These are phyloP conservation scores for Masnerella sp. DNA, from an alignment of 2,888 invertebrate genomes.

Conservation along the genomic window DNA sequence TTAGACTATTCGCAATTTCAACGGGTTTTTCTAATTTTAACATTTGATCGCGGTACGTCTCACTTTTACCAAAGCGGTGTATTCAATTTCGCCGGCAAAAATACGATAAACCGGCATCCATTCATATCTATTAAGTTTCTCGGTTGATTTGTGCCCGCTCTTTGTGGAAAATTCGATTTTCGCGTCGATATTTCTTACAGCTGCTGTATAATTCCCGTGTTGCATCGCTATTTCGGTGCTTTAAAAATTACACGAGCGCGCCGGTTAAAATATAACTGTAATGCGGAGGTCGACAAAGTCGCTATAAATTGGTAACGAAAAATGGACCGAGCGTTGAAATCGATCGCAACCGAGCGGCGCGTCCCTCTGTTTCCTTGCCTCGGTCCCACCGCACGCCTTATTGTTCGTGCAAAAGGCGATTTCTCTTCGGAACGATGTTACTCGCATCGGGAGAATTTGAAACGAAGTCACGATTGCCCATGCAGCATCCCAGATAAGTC, in stretches of 20 bases:
- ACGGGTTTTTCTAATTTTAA: not conserved
- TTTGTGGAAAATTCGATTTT: conserved; percentile 42
- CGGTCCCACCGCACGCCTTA: conserved; percentile 61
- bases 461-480: conserved; percentile 70
- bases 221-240: conserved; percentile 35
- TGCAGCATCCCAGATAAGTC: conserved; percentile 55
- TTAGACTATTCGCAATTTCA: not conserved
- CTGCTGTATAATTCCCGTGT: conserved; percentile 42
- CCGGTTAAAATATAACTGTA: conserved; percentile 46
- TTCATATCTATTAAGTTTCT: conserved; percentile 36
- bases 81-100: conserved; percentile 14
- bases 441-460: conserved; percentile 67
- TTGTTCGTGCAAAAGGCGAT: conserved; percentile 68
- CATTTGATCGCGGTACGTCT: too few species aligned
- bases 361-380: conserved; percentile 32
- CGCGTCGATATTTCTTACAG: conserved; percentile 35
- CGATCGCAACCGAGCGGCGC: conserved; percentile 34
- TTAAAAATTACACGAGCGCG: conserved; percentile 42
- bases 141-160: conserved; percentile 33
- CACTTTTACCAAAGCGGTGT: not conserved
- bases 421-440: conserved; percentile 70
- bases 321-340: conserved; percentile 53
- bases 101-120: conserved; percentile 25
- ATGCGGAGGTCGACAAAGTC: conserved; percentile 49
- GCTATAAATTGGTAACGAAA: conserved; percentile 47